These are phyloP conservation scores for Poeciliopsis presidionis DNA, from an alignment of 2,797 vertebrate genomes.

Conservation along the genomic window DNA sequence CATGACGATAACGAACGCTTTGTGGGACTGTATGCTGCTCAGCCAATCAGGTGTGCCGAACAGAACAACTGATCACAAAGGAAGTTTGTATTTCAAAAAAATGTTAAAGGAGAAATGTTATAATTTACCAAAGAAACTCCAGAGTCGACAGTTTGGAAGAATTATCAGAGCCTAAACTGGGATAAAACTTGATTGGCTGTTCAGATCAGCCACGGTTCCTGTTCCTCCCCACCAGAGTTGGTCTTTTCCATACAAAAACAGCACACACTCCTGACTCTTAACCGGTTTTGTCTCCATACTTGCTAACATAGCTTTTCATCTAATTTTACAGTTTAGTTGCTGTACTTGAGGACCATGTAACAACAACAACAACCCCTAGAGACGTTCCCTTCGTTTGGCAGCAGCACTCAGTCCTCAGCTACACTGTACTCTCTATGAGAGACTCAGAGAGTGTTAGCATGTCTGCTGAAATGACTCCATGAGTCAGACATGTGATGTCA, in stretches of 20 bases:
- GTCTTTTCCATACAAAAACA: neutral
- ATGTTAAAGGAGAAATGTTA: neutral
- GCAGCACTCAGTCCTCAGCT: neutral
- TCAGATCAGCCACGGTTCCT: neutral
- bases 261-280: constrained; percentile 15
- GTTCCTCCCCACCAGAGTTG: neutral
- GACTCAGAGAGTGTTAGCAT: constrained; percentile 26
- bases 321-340: constrained; percentile 13
- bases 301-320: neutral
- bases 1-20: neutral
- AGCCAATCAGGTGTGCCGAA: constrained; percentile 22
- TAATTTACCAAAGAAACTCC: neutral
- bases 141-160: neutral
- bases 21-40: constrained; percentile 1
- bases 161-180: too few relatives aligned
- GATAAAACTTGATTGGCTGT: too few relatives aligned
- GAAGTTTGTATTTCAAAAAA: neutral
- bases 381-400: constrained; percentile 5
- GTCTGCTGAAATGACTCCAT: constrained; percentile 33
- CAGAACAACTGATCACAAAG: constrained; percentile 1
- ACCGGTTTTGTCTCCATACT: neutral
- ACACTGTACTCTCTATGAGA: constrained; percentile 45
- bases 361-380: neutral
- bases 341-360: constrained; percentile 10
- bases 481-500: constrained; percentile 31